Evolutionary conservation across 2,113 vertebrate genomes (phyloP).

Genomic region (Leptosomus discolor): DNA sequence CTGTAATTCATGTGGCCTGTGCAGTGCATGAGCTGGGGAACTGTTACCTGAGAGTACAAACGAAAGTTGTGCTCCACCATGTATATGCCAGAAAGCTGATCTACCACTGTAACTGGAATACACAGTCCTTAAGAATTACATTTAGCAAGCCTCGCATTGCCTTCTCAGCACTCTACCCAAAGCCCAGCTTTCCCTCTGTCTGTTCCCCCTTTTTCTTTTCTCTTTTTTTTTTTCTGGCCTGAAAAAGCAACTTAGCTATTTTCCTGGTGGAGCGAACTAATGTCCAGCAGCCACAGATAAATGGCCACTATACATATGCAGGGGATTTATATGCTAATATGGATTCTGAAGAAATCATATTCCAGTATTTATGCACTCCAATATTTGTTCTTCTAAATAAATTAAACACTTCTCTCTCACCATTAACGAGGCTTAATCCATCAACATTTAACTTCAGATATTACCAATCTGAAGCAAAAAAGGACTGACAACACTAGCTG

Average conservation of each 20-base stretch:
- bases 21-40: neutral
- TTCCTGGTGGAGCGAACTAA: neutral
- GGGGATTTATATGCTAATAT: neutral
- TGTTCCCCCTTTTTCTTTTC: neutral
- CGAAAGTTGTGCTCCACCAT: neutral
- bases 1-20: neutral
- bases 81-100: neutral
- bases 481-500: neutral
- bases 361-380: neutral
- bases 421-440: neutral
- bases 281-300: neutral
- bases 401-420: neutral
- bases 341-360: neutral
- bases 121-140: neutral
- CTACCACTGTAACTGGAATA: neutral
- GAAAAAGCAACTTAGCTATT: neutral
- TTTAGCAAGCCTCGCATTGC: neutral
- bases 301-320: rapidly evolving
- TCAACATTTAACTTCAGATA: neutral
- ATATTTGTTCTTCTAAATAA: neutral
- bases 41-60: neutral
- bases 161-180: neutral
- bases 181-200: neutral
- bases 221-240: neutral
- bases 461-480: neutral